A percentile compares a stretch with the other conserved stretches of the same genome.
phyloP scores from a whole-genome alignment of 2,797 vertebrate genomes.

The Oreochromis grahami region DNA sequence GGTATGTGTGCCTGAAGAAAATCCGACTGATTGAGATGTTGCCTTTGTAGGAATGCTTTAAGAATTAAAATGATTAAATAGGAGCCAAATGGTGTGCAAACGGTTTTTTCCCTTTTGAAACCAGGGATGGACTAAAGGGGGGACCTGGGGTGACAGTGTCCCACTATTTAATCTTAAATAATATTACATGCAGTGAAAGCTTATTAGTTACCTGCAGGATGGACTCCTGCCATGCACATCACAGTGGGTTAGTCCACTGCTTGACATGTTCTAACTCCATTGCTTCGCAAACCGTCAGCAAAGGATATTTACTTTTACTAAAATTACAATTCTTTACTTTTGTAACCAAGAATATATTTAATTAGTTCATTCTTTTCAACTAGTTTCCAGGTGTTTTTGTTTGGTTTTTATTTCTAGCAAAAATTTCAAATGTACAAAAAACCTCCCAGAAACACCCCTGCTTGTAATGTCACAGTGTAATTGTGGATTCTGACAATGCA shows the following conservation, averaged over 20 bases:
- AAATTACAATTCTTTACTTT: background rate
- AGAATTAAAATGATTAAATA: background rate
- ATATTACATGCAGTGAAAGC: background rate
- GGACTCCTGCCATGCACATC: background rate
- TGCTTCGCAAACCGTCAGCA: background rate
- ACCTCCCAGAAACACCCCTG: background rate
- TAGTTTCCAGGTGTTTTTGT: background rate
- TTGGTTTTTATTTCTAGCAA: background rate
- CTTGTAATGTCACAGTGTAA: background rate
- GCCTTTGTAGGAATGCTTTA: background rate
- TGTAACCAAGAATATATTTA: background rate
- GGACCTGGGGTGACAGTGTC: too few species aligned
- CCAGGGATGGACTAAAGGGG: background rate
- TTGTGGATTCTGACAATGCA: background rate
- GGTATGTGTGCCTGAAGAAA: background rate
- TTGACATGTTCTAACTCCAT: background rate
- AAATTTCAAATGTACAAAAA: background rate
- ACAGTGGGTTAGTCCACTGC: background rate
- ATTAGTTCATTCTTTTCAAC: background rate
- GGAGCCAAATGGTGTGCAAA: background rate
- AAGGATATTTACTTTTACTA: background rate
- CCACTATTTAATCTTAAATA: background rate
- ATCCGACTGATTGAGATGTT: background rate
- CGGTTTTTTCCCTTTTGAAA: rapidly evolving
- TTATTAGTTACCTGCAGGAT: background rate